These are phyloP conservation scores for Mimachlamys varia DNA, from an alignment of 2,888 invertebrate species.

Conservation along the genomic window DNA sequence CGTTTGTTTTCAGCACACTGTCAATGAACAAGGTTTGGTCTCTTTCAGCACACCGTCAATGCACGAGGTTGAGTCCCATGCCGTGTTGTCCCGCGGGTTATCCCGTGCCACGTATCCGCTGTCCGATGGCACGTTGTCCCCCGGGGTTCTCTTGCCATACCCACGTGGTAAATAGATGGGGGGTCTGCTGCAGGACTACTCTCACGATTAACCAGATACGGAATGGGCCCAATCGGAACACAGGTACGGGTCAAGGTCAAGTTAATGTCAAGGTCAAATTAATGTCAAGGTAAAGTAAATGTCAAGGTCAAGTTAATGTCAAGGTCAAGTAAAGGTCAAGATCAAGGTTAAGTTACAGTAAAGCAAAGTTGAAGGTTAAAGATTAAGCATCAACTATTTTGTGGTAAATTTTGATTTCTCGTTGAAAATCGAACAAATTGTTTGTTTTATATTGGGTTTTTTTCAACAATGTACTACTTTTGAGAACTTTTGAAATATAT, in stretches of 20 bases:
- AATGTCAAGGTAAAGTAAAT: too few species aligned
- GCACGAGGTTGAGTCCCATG: background rate
- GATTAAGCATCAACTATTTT: too few species aligned
- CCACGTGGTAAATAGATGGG: slow-evolving; percentile 2
- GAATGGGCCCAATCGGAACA: background rate
- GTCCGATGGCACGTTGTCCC: background rate
- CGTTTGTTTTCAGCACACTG: background rate
- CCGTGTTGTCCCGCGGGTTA: background rate
- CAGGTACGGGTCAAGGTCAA: background rate
- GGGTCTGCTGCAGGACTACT: background rate
- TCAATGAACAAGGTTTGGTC: background rate
- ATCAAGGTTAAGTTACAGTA: too few species aligned
- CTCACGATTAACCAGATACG: background rate
- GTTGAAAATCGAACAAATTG: too few species aligned
- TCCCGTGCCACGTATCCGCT: background rate
- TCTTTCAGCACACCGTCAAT: background rate
- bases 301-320: background rate
- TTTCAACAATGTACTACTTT: too few species aligned
- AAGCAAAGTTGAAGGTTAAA: too few species aligned
- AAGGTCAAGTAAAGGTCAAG: too few species aligned
- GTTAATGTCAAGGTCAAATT: background rate
- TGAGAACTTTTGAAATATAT: too few species aligned
- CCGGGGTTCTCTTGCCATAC: background rate
- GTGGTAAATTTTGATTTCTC: too few species aligned
- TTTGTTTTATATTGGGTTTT: too few species aligned